Evolutionary conservation across 1,140 invertebrate genomes (phyloP).

Genomic region (Pemphigus obesinymphae): DNA sequence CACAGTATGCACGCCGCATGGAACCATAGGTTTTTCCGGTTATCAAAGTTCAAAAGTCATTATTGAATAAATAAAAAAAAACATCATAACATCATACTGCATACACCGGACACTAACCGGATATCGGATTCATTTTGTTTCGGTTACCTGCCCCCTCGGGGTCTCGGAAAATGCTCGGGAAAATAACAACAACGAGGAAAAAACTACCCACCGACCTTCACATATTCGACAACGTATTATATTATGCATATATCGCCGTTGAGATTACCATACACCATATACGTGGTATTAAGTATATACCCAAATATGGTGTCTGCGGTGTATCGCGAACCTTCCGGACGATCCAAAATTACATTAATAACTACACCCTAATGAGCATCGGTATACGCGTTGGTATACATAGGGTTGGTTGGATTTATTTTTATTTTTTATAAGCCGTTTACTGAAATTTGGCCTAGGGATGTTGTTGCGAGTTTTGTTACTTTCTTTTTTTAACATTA

Average conservation of each 20-base stretch:
- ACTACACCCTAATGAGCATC: slow-evolving; percentile 28
- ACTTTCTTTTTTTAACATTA: not conserved
- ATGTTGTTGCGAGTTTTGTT: not conserved
- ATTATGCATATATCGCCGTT: not conserved
- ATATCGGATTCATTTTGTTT: not conserved
- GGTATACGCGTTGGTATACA: too few relatives aligned
- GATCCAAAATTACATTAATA: slow-evolving; percentile 35
- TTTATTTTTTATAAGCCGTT: slow-evolving; percentile 12
- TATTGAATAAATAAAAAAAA: slow-evolving; percentile 9
- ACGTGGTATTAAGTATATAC: too few relatives aligned
- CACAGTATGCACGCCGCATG: not conserved
- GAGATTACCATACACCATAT: slow-evolving; percentile 3
- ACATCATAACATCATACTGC: not conserved
- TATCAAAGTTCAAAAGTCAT: slow-evolving; percentile 11
- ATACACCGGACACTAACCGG: not conserved
- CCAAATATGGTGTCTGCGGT: not conserved
- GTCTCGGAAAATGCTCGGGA: not conserved
- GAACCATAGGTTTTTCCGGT: not conserved
- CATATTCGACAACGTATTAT: slow-evolving; percentile 1
- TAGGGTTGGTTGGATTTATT: not conserved
- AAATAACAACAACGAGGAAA: not conserved
- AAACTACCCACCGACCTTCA: not conserved
- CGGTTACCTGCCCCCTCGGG: not conserved
- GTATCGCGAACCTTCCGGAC: slow-evolving; percentile 6
- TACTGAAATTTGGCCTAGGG: slow-evolving; percentile 7